Base-by-base conservation (phyloP, 2,797 vertebrate genomes). In the Falco rusticolus region DNA sequence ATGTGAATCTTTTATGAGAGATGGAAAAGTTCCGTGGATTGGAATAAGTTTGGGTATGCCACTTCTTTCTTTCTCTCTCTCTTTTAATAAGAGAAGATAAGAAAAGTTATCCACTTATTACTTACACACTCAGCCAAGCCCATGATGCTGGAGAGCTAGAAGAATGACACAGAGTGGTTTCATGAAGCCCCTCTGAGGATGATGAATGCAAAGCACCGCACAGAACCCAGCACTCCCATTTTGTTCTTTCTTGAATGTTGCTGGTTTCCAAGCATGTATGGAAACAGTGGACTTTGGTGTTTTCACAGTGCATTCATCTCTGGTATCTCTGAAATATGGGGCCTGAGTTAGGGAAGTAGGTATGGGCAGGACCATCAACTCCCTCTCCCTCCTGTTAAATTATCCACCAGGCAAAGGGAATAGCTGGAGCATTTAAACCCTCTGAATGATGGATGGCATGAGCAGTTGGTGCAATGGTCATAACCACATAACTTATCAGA, bases 61-160 rank as follows among this genome's bases (percentile, higher is more conserved):
- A 29, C 29, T 71, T 87, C 57, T 87, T 80, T 81, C 77, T 79
- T 79, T 88, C 22, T 77, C 29, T 71, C 22, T 88, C 41, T 78
- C 56, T 77, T 93, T 93, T 63, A 78, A 54, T 47, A 86, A 59
- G 54, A 51, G 76, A 87, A 77, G 9, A 68, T 66, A 85, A 66
- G 74, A 87, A 87, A 94, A 47, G 1, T 75, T 72, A 50, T 20
- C n/a, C 29, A n/a, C 26, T 57, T 77, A 65, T 13, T 57, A 59
- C 60, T 68, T 68, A 39, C 5, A 37, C 0, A 0, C 34, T 4
- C 1, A 87, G 76, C 45, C 57, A 91, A 69, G 61, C 18, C 28
- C 29, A 29, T 74, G 60, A 47, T 61, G 14, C 5, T 59, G 43
- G 60, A 77, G 60, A 80, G 10, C 57, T 71, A 3, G 1, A 12